phyloP scores from a whole-genome alignment of 2,797 vertebrate species.

The Chloroceryle amazona region DNA sequence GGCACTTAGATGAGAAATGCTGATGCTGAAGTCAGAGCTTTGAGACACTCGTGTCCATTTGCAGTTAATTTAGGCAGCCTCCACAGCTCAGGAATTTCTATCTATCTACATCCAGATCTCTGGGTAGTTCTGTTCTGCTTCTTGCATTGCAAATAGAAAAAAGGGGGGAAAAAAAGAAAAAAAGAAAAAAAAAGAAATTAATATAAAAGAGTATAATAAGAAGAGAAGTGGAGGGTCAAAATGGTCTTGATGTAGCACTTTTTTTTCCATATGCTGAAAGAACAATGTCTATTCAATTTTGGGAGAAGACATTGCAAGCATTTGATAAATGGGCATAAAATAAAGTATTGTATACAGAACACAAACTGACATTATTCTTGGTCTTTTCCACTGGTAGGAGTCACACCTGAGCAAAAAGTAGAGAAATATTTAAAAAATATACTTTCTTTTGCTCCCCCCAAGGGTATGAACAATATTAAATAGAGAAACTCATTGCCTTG shows the following conservation, averaged over 20 bases:
- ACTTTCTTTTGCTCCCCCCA: not conserved
- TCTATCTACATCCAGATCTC: conserved; percentile 17
- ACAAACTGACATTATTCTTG: not conserved
- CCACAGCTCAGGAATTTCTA: conserved; percentile 27
- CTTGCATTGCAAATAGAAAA: not conserved
- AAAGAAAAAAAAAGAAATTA: not conserved
- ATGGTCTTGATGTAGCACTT: not conserved
- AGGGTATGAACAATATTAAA: not conserved
- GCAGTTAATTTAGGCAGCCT: conserved; percentile 3
- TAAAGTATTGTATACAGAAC: not conserved
- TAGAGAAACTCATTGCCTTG: not conserved
- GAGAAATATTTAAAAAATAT: not conserved
- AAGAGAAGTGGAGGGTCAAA: conserved; percentile 20
- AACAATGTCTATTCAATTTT: not conserved
- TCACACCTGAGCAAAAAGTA: not conserved
- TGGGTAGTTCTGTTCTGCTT: not conserved
- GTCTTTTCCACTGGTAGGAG: not conserved
- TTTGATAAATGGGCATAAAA: not conserved
- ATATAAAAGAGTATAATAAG: not conserved
- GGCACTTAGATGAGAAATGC: conserved; percentile 53
- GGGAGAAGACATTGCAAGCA: not conserved
- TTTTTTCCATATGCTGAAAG: not conserved
- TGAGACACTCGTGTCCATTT: conserved; percentile 12
- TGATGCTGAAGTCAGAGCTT: conserved; percentile 46
- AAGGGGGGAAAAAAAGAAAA: not conserved